Percentiles rank a stretch among this genome's conserved stretches.
Conservation (phyloP, 2,797 vertebrate species). For the Thaleichthys pacificus region DNA sequence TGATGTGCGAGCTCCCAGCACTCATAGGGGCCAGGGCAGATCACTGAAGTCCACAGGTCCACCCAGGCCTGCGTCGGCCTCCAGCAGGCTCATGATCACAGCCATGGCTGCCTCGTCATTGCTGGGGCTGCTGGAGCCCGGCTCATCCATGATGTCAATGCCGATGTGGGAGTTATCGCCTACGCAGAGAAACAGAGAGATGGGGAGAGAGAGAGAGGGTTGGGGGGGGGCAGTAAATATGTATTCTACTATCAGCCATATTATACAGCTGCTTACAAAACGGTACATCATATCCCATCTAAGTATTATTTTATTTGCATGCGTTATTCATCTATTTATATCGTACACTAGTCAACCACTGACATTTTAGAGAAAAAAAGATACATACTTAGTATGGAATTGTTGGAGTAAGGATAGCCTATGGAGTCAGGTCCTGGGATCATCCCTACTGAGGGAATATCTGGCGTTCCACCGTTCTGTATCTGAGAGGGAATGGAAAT, state of each 20-base stretch:
- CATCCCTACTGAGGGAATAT: slow-evolving; percentile 85
- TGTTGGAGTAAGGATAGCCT: slow-evolving; percentile 93
- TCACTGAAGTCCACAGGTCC: slow-evolving; percentile 99
- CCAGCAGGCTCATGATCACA: slow-evolving; percentile 98
- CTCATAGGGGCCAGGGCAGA: slow-evolving; percentile 97
- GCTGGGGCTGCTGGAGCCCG: slow-evolving; percentile 95
- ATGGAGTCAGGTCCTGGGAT: slow-evolving; percentile 88
- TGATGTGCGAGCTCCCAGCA: neutral
- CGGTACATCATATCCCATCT: neutral
- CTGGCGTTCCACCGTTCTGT: slow-evolving; percentile 91
- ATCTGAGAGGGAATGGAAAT: slow-evolving; percentile 69
- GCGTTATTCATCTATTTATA: neutral
- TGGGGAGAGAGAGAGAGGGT: neutral
- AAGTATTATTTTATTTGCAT: neutral
- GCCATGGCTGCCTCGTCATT: slow-evolving; percentile 99
- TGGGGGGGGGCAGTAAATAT: neutral
- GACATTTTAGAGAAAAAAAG: neutral
- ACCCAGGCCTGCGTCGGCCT: slow-evolving; percentile 95
- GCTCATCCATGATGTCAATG: slow-evolving; percentile 95
- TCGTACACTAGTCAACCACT: neutral
- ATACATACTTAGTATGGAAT: slow-evolving; percentile 92
- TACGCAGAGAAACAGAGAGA: slow-evolving; percentile 47
- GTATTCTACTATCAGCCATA: too few species aligned
- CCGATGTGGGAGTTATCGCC: slow-evolving; percentile 94
- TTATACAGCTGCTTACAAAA: too few species aligned